Base-by-base conservation (phyloP, 2,113 vertebrate genomes). In the Anhinga anhinga region DNA sequence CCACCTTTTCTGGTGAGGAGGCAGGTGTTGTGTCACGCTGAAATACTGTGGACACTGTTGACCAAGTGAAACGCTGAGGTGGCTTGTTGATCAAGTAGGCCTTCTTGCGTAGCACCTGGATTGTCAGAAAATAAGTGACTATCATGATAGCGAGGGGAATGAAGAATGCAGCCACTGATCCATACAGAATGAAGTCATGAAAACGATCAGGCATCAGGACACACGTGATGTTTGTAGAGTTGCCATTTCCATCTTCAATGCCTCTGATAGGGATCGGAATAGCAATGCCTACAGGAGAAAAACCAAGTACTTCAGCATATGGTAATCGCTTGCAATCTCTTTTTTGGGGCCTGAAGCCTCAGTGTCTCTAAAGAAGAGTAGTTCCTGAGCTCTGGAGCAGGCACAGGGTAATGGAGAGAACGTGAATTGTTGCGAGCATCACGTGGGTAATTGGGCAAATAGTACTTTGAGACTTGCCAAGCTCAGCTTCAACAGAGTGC, bases 111-210 rank as follows among this genome's bases (percentile, higher is more conserved):
- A 99, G 88, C 66, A 98, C 98, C 21, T 98, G 99, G 76, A 99
- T 99, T 15, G 99, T 99, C 62, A 99, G 99, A 56, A 99, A 98
- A 69, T 99, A 99, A 92, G 99, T 99, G 88, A 99, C 98, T 87
- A 99, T 98, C 99, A 99, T 99, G 96, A 99, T 99, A 5, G 98
- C 93, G 8, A 99, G 98, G n/a, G 99, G 99, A 42, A 98, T 97
- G 88, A 99, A 99, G 97, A 99, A 99, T 2, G 99, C 98, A 20
- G 98, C 98, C 97, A 99, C 92, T 15, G 99, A 99, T 49, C 99
- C 99, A 0, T 98, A 99, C 55, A 99, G 98, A 95, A 99, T 99
- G 96, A 99, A 99, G 53, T 98, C 98, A 40, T 97, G 90, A 45
- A 99, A 99, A 20, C 98, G 98, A 15, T 99, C 98, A 1, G 98